Evolutionary conservation across 2,797 vertebrate species (phyloP), one percentile per base, ranked within the genome.

Genomic region (Chloroceryle amazona): DNA sequence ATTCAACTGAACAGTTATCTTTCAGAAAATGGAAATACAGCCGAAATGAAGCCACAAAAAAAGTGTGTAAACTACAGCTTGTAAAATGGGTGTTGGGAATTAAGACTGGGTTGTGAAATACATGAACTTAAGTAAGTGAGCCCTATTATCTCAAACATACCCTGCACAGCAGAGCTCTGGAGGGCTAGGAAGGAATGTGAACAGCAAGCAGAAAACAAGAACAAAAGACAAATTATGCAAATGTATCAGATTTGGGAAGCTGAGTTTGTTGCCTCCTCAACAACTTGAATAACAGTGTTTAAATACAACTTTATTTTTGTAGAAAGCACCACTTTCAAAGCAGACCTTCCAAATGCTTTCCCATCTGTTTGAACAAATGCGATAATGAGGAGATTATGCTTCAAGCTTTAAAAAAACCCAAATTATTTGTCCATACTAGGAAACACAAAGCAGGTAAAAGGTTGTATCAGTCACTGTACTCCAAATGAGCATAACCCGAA

Each of bases 281-380:
- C 96, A 93, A 96, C 95, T 95, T 96, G 94, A 97, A 93, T 95
- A 95, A 94, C 92, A 97, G 90, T 82, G 78, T 96, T 98, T 96
- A 74, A 94, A 88, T 95, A 94, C 89, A 97, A 97, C 95, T 97
- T 97, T 98, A 96, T 97, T 97, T 97, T 96, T 97, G 96, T 97
- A 96, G 97, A 98, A 97, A 97, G 95, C 84, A 92, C 25, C 60
- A 49, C 79, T 94, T 96, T 97, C 73, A 81, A 97, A 97, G 88
- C 96, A 95, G 95, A 94, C 90, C 89, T 95, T 97, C 98, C 98
- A 98, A 98, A 98, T 98, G 98, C 93, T 98, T 97, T 92, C 96
- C 98, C 98, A 98, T 98, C 98, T 98, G 98, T 97, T 98, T 97
- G 95, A 42, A 96, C 97, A 98, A 98, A 98, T 98, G 98, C 98